Percentiles rank a stretch among this genome's conserved stretches.
These are phyloP conservation scores for Eubasilissa regina DNA, from an alignment of 1,140 invertebrate species.

Conservation along the genomic window DNA sequence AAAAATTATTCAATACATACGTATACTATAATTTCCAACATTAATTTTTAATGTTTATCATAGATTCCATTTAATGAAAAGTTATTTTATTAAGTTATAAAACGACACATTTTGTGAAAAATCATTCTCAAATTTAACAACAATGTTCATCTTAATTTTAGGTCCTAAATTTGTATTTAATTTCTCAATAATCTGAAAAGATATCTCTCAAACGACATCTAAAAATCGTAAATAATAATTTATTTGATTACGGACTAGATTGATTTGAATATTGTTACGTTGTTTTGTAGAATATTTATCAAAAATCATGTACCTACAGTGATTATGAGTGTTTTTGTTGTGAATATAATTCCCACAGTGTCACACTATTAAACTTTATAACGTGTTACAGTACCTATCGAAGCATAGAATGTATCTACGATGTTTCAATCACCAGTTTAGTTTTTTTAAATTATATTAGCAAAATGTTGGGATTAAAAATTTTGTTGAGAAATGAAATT, in stretches of 20 bases:
- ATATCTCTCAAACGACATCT: neutral
- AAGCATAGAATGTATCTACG: neutral
- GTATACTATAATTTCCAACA: no score
- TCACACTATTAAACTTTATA: constrained; percentile 12
- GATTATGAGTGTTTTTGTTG: constrained; percentile 35
- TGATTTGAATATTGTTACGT: constrained; percentile 29
- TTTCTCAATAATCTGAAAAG: neutral
- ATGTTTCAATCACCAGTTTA: neutral
- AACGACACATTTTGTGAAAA: no score
- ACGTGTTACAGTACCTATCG: constrained; percentile 15
- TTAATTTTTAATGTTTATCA: no score
- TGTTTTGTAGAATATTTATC: constrained; percentile 35
- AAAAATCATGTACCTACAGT: constrained; percentile 11
- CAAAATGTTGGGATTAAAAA: neutral
- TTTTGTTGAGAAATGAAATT: neutral
- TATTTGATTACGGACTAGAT: constrained; percentile 15
- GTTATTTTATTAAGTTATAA: no score
- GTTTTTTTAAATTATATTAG: neutral
- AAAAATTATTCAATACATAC: no score
- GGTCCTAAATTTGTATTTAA: neutral
- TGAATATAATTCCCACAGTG: constrained; percentile 17
- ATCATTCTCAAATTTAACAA: no score
- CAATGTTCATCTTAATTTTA: no score
- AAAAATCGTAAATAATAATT: neutral
- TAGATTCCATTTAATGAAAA: no score